phyloP scores from a whole-genome alignment of 2,797 vertebrate genomes.

The Diplodus sargus region DNA sequence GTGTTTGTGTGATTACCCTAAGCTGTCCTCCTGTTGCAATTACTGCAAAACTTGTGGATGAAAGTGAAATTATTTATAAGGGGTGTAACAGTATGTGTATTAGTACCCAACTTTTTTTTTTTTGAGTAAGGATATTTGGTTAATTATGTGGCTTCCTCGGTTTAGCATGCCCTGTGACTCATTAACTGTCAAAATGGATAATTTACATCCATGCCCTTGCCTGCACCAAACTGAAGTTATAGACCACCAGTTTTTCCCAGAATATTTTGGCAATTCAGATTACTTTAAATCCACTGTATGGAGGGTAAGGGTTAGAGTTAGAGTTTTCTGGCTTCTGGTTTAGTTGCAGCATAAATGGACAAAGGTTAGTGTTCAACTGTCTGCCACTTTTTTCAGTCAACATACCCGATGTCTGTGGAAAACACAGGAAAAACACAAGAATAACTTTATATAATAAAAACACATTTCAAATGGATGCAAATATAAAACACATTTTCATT shows the following conservation, averaged over 20 bases:
- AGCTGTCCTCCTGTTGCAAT: neutral
- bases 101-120: neutral
- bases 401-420: neutral
- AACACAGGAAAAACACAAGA: conserved; percentile 14
- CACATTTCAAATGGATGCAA: conserved; percentile 21
- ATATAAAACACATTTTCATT: conserved; percentile 14
- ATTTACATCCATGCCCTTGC: neutral
- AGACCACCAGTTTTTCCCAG: no score
- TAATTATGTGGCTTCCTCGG: neutral
- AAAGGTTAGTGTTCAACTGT: neutral
- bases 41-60: neutral
- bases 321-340: no score
- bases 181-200: neutral
- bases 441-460: neutral
- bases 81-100: neutral
- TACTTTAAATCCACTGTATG: neutral
- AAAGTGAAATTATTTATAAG: neutral
- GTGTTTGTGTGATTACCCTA: neutral
- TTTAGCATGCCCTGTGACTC: neutral
- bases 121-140: neutral
- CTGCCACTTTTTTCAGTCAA: neutral
- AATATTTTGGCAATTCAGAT: no score
- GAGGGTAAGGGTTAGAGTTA: no score
- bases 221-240: neutral
- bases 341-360: neutral